These are phyloP conservation scores for Plutella xylostella DNA, from an alignment of 2,888 invertebrate genomes.

Conservation along the genomic window DNA sequence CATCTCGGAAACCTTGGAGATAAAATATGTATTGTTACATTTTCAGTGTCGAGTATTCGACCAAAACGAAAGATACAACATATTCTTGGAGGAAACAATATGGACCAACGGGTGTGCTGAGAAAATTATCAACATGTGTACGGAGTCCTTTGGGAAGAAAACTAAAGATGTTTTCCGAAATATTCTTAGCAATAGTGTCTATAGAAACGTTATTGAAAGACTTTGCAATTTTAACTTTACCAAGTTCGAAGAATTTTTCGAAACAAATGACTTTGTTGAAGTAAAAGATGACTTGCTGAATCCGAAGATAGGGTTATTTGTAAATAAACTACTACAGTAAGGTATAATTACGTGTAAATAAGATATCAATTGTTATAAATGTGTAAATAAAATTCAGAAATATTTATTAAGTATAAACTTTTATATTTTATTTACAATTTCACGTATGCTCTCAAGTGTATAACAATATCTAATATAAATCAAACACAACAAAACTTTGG, in stretches of 20 bases:
- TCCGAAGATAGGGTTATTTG: conserved; percentile 34
- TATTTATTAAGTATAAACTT: not conserved
- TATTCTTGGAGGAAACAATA: conserved; percentile 64
- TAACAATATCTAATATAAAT: no score
- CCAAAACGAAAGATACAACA: conserved; percentile 73
- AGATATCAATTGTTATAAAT: not conserved
- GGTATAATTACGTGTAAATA: not conserved
- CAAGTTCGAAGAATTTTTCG: conserved; percentile 23
- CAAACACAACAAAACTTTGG: not conserved
- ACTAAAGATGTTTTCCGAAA: not conserved
- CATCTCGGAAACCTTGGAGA: no score
- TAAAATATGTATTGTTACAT: no score
- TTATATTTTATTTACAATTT: conserved; percentile 7
- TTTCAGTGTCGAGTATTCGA: conserved; percentile 73
- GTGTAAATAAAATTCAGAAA: conserved; percentile 16
- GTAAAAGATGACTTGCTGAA: conserved; percentile 19
- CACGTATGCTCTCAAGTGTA: not conserved
- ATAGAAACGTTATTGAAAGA: conserved; percentile 9
- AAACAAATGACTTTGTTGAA: conserved; percentile 10
- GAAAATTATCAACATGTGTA: conserved; percentile 9
- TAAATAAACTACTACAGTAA: conserved; percentile 13
- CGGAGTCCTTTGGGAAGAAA: not conserved
- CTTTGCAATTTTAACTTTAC: conserved; percentile 32
- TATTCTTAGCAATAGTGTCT: not conserved
- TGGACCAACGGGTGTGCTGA: conserved; percentile 40